Base-by-base conservation (phyloP, 2,888 invertebrate species). In the Ernsta delagoae region DNA sequence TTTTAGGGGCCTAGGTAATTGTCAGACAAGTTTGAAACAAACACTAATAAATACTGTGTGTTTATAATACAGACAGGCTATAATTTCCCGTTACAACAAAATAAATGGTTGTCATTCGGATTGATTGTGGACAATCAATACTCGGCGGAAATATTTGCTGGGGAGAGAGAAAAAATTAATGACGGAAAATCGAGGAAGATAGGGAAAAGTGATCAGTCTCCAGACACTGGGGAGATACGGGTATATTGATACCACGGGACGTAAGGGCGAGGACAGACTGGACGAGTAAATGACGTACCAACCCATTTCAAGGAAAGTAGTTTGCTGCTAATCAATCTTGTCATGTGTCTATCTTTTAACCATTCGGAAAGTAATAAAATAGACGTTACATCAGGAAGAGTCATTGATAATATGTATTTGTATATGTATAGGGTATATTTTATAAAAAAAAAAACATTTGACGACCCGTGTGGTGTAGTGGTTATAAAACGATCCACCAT, bases 131-230 rank as follows among this genome's bases (percentile, higher is more conserved):
- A 79, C 86, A 82, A 88, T 88, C 87, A 85, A 88, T 41, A 41
- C 87, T 82, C 79, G 73, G 70, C 71, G 77, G 79, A 79, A 83
- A 80, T 77, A 79, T 79, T 82, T 75, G 77, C 66, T 31, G 56
- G 73, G 78, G 74, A 75, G 77, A 85, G 74, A 75, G 77, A 85
- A 88, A 87, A 87, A 88, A 88, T 85, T 88, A 88, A 88, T 88
- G 87, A 88, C 83, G 78, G 83, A 80, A 83, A 83, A 85, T 82
- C 79, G 77, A 78, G 80, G 78, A 74, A 81, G 84, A 86, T 82
- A 83, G 81, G 82, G 80, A 75, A 78, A 82, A 83, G 81, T 80
- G 77, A 81, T 83, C 83, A 77, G 76, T 79, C 77, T 61, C 71
- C 70, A 63, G 73, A 70, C 75, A 65, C 74, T 64, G 73, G 79